Base-by-base conservation (phyloP, 2,888 invertebrate species). In the Teleiodes luculella region DNA sequence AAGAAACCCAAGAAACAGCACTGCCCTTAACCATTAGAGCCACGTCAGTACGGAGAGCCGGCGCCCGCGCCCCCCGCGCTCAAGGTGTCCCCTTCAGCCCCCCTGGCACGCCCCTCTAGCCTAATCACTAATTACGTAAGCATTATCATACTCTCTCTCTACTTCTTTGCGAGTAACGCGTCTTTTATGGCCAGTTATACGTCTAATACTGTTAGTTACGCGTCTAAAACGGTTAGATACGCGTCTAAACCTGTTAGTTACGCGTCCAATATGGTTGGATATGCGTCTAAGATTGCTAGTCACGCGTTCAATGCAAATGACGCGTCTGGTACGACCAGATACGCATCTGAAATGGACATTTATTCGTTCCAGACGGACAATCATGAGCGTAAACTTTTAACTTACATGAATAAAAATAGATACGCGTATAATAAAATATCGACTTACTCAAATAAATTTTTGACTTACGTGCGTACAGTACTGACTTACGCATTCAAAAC, bases 1-100 rank as follows among this genome's bases (percentile, higher is more conserved):
- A 94, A 94, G 90, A 94, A 94, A 82, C 93, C 93, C 70, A 94
- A 94, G 84, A 94, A 93, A 86, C 93, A 92, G 78, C 93, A 93
- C 79, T 91, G 91, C 90, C 93, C 93, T 92, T 93, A 93, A 93
- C 93, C 86, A 82, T 85, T 86, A 85, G 70, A 78, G 61, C 67
- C 70, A 70, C 69, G 66, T 87, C 87, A 86, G 87, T 87, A 86
- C 85, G 72, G 84, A 78, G 80, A 77, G 79, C 78, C 74, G 78
- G 83, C 82, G 46, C 62, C 52, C 57, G 61, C 64, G 65, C 67
- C 68, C 59, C 61, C 62, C 65, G 67, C 68, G 63, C 62, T 51
- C 56, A 57, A 53, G 55, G 52, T 61, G 61, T 63, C 57, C 63
- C 61, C 59, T 53, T 57, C 63, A 64, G 59, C 64, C 30, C 35